These are phyloP conservation scores for Tyrophagus putrescentiae DNA, from an alignment of 1,140 invertebrate genomes.

Conservation along the genomic window DNA sequence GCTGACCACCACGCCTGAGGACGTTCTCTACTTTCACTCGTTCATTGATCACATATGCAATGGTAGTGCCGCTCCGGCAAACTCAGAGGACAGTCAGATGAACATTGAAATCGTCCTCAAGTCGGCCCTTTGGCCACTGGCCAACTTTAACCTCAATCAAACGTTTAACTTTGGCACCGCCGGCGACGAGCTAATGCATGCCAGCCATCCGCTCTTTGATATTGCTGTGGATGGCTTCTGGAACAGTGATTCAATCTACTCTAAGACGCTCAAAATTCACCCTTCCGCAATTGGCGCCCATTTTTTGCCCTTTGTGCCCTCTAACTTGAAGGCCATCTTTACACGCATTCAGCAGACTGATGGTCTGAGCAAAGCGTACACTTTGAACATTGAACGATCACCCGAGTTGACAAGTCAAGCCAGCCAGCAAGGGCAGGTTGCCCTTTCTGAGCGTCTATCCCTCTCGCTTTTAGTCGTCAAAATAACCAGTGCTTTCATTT, in stretches of 20 bases:
- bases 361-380: too few species aligned
- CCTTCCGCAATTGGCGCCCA: too few species aligned
- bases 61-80: too few species aligned
- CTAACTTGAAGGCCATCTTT: too few species aligned
- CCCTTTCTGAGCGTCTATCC: neutral
- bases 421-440: too few species aligned
- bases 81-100: neutral
- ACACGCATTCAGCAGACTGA: too few species aligned
- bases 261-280: neutral
- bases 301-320: too few species aligned
- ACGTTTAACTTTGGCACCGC: neutral
- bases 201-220: slow-evolving; percentile 1
- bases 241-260: neutral
- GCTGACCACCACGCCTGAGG: neutral
- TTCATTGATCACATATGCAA: neutral
- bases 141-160: neutral
- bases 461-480: neutral
- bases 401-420: too few species aligned
- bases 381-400: too few species aligned
- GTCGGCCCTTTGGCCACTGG: neutral
- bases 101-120: neutral
- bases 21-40: slow-evolving; percentile 1
- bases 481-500: neutral
- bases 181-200: slow-evolving; percentile 1
- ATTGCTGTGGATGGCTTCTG: neutral